phyloP scores from a whole-genome alignment of 1,140 invertebrate species.

The Dufourea novaeangliae region DNA sequence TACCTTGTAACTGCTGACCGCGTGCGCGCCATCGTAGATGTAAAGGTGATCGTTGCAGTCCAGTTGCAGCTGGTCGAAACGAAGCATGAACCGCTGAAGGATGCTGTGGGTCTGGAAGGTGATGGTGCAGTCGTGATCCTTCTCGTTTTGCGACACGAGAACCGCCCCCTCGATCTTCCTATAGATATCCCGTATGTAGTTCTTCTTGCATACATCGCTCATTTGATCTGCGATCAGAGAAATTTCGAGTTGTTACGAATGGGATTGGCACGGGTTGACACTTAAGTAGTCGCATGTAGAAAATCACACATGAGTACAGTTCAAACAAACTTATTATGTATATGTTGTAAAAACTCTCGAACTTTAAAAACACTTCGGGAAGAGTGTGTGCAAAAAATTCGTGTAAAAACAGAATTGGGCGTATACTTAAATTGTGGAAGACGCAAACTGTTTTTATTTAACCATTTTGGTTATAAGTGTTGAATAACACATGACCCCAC shows the following conservation, averaged over 20 bases:
- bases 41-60: conserved; percentile 97
- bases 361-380: too few relatives aligned
- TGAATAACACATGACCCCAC: too few relatives aligned
- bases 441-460: too few relatives aligned
- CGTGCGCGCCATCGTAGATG: conserved; percentile 95
- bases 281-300: too few relatives aligned
- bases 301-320: too few relatives aligned
- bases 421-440: too few relatives aligned
- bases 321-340: too few relatives aligned
- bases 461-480: too few relatives aligned
- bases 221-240: conserved; percentile 89
- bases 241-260: background rate
- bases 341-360: too few relatives aligned
- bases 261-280: too few relatives aligned
- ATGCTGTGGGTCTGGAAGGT: conserved; percentile 97
- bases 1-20: conserved; percentile 93
- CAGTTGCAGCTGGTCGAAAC: conserved; percentile 90
- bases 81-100: conserved; percentile 95
- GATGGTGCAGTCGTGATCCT: conserved; percentile 93
- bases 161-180: conserved; percentile 95
- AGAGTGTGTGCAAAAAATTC: too few relatives aligned
- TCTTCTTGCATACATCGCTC: conserved; percentile 91
- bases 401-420: too few relatives aligned
- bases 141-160: conserved; percentile 92
- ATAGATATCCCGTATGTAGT: conserved; percentile 92